phyloP scores from a whole-genome alignment of 2,113 vertebrate species.

The Coturnix japonica region DNA sequence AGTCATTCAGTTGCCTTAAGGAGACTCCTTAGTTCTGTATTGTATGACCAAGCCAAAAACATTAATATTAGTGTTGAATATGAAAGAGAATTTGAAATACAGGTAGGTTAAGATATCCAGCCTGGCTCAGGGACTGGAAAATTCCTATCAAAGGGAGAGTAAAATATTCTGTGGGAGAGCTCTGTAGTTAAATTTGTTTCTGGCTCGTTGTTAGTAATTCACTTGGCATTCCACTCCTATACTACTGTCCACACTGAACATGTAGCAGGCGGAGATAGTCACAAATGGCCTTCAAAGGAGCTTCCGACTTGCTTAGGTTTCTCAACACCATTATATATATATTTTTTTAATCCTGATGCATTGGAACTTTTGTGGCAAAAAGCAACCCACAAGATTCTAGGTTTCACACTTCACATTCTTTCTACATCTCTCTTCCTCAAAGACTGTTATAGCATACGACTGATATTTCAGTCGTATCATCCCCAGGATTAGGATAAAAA shows the following conservation, averaged over 20 bases:
- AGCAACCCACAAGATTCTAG: not conserved
- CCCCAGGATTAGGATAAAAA: not conserved
- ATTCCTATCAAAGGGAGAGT: not conserved
- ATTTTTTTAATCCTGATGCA: not conserved
- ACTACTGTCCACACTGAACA: not conserved
- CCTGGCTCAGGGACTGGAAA: not conserved
- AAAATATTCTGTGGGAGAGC: not conserved
- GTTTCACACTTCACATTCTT: not conserved
- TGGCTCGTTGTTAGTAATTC: not conserved
- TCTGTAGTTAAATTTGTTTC: not conserved
- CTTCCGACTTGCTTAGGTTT: not conserved
- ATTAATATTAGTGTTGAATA: not conserved
- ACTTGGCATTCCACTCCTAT: not conserved
- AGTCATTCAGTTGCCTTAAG: not conserved
- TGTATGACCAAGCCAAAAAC: not conserved
- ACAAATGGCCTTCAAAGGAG: not conserved
- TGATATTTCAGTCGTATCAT: not conserved
- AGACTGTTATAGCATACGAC: not conserved
- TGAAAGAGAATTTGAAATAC: not conserved
- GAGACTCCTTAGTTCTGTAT: not conserved
- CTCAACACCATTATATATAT: not conserved
- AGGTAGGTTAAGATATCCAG: not conserved
- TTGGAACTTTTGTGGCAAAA: not conserved
- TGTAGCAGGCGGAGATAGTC: not conserved
- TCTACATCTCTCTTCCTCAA: not conserved